These are phyloP conservation scores for Ictalurus furcatus DNA, from an alignment of 2,113 vertebrate genomes.

Conservation along the genomic window DNA sequence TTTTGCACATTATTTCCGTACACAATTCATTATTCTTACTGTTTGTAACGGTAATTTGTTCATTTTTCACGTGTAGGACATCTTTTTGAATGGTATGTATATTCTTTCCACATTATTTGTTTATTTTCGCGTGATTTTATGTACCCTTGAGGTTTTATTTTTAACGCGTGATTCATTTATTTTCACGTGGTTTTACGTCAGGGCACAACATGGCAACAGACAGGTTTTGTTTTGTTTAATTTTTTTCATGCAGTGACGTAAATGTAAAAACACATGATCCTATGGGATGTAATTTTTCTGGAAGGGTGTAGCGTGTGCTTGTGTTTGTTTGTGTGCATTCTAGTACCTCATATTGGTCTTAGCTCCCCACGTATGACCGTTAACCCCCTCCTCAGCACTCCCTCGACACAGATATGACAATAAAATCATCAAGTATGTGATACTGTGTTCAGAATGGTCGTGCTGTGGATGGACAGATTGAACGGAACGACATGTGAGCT, in stretches of 20 bases:
- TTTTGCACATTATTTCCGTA: background rate
- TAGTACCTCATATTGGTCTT: background rate
- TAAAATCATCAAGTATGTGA: background rate
- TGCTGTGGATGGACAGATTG: background rate
- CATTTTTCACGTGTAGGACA: background rate
- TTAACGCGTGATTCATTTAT: background rate
- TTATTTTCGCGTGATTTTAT: background rate
- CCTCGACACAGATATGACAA: background rate
- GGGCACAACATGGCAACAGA: too few species aligned
- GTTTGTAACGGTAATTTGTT: background rate
- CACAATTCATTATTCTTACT: background rate
- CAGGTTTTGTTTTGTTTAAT: too few species aligned
- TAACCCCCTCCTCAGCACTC: background rate
- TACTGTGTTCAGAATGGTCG: background rate
- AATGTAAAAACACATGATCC: too few species aligned
- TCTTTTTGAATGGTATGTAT: background rate
- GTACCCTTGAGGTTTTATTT: background rate
- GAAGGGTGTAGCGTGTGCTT: too few species aligned
- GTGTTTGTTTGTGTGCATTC: too few species aligned
- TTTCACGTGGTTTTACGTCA: background rate
- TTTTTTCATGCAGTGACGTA: too few species aligned
- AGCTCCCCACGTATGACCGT: background rate
- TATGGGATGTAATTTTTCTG: too few species aligned
- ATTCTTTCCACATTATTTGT: background rate
- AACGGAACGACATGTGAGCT: background rate